These are phyloP conservation scores for Neomonachus schauinslandi DNA, from an alignment of 2,113 vertebrate genomes.

Conservation along the genomic window DNA sequence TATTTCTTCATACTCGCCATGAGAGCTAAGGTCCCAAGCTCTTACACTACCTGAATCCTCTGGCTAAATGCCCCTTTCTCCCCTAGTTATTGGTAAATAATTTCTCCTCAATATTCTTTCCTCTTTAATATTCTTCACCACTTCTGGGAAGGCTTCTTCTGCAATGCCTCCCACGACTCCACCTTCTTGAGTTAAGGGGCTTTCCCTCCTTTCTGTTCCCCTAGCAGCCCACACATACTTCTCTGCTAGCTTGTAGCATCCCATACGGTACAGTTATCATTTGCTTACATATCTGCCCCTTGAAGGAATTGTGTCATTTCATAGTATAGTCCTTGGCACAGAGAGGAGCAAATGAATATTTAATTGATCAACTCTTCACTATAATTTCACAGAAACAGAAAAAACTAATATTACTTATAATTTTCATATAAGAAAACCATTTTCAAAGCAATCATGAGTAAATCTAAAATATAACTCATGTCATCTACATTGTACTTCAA, in stretches of 20 bases:
- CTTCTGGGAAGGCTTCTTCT: neutral
- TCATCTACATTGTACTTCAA: neutral
- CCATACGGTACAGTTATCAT: neutral
- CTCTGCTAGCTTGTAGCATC: neutral
- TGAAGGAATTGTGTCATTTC: neutral
- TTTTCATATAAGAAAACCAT: neutral
- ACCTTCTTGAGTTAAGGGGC: neutral
- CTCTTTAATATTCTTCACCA: neutral
- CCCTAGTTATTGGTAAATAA: neutral
- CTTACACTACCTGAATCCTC: neutral
- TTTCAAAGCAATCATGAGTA: neutral
- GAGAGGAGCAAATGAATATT: neutral
- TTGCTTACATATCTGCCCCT: neutral
- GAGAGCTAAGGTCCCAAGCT: neutral
- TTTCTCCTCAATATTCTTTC: neutral
- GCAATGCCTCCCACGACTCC: neutral
- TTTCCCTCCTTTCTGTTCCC: neutral
- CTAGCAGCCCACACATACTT: neutral
- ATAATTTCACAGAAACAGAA: conserved; percentile 20
- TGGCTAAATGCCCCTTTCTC: neutral
- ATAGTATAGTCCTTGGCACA: neutral
- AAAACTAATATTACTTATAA: neutral
- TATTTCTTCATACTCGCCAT: neutral
- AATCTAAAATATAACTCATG: neutral
- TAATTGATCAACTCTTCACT: neutral